A percentile compares a stretch with the other conserved stretches of the same genome.
These are phyloP conservation scores for Spodoptera exigua DNA, from an alignment of 2,888 invertebrate genomes.

Conservation along the genomic window DNA sequence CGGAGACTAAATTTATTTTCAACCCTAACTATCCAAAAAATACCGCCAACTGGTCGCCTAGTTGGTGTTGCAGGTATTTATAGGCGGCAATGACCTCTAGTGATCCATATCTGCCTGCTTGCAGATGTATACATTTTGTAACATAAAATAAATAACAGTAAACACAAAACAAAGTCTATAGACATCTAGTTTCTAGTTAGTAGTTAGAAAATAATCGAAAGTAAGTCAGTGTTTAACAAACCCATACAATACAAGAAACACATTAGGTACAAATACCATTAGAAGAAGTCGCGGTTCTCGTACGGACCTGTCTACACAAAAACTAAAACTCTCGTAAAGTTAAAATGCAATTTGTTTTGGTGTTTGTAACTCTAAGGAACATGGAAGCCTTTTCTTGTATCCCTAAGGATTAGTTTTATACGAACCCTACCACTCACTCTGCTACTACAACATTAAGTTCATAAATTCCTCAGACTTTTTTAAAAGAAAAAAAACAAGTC, in stretches of 20 bases:
- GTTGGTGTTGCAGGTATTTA: too few relatives aligned
- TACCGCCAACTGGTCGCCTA: too few relatives aligned
- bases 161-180: too few relatives aligned
- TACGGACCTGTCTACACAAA: neutral
- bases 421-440: conserved; percentile 14
- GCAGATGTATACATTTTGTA: too few relatives aligned
- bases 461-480: conserved; percentile 11
- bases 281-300: neutral
- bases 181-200: too few relatives aligned
- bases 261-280: neutral
- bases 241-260: neutral
- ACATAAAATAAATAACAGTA: too few relatives aligned
- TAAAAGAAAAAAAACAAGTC: conserved; percentile 6
- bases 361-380: conserved; percentile 33
- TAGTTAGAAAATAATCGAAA: too few relatives aligned
- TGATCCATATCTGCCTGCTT: too few relatives aligned
- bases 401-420: conserved; percentile 28
- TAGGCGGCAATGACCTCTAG: too few relatives aligned
- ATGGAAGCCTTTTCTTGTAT: conserved; percentile 29
- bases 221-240: too few relatives aligned
- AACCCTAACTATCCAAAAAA: too few relatives aligned
- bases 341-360: conserved; percentile 41
- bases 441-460: conserved; percentile 16
- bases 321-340: conserved; percentile 8
- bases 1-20: too few relatives aligned